Base-by-base conservation (phyloP, 2,888 invertebrate species). In the Conomelus anceps region DNA sequence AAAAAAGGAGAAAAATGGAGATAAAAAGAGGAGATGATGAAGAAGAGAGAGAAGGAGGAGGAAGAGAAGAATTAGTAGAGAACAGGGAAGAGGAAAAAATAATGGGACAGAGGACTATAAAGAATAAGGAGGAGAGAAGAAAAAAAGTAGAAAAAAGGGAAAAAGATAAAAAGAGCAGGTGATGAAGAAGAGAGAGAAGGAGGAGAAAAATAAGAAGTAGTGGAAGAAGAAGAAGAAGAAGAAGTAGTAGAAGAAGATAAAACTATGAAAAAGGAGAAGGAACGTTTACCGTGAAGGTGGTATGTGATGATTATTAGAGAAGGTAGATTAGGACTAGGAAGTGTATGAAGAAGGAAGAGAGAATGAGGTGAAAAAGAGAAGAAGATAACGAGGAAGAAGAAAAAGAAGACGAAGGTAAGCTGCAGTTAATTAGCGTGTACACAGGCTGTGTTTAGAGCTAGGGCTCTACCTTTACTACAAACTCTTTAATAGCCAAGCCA, bases 71-170 rank as follows among this genome's bases (percentile, higher is more conserved):
- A n/a, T n/a, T n/a, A n/a, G n/a, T n/a, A n/a, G n/a, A n/a, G n/a
- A n/a, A n/a, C n/a, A n/a, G n/a, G n/a, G n/a, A n/a, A n/a, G n/a
- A n/a, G n/a, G n/a, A n/a, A n/a, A n/a, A n/a, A n/a, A n/a, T n/a
- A n/a, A n/a, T n/a, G n/a, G n/a, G n/a, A n/a, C n/a, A n/a, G n/a
- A n/a, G n/a, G n/a, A n/a, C n/a, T n/a, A n/a, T n/a, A n/a, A n/a
- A n/a, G n/a, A n/a, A n/a, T n/a, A n/a, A n/a, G n/a, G n/a, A 3
- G 24, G 20, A 22, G 22, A 29, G 89, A 89, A 90, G 84, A 88
- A 89, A 88, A 41, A 88, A 89, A 34, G 89, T 89, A 89, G 29
- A 85, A 88, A 22, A 26, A 84, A 85, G 22, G 26, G 88, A 88
- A 86, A 84, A 88, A 41, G 29, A 86, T 84, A 41, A 84, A n/a